These are phyloP conservation scores for Taenaris catops DNA, from an alignment of 2,888 invertebrate species.

Conservation along the genomic window DNA sequence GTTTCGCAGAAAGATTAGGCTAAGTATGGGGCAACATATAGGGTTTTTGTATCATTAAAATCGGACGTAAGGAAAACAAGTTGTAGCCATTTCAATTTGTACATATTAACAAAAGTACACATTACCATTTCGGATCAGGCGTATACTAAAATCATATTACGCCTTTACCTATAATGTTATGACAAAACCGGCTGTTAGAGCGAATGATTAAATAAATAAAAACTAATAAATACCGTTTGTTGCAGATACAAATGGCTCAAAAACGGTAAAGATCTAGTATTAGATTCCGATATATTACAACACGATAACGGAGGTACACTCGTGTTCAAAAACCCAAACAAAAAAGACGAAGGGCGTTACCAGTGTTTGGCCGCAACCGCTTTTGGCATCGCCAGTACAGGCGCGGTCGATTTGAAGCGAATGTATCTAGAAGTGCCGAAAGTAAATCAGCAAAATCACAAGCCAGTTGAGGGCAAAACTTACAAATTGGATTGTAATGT, in stretches of 20 bases:
- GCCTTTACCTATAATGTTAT: too few relatives aligned
- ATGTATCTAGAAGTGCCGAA: constrained; percentile 37
- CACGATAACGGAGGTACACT: constrained; percentile 44
- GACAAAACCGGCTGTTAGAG: too few relatives aligned
- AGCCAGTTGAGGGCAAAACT: constrained; percentile 47
- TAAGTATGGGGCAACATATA: too few relatives aligned
- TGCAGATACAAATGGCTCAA: constrained; percentile 53
- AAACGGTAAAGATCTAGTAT: constrained; percentile 38
- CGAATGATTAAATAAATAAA: too few relatives aligned
- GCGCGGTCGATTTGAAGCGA: constrained; percentile 36
- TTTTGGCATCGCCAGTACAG: constrained; percentile 43
- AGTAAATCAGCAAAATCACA: constrained; percentile 34
- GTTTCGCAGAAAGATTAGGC: too few relatives aligned
- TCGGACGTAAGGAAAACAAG: background rate
- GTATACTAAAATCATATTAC: too few relatives aligned
- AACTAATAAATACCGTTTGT: background rate
- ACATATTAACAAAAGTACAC: too few relatives aligned
- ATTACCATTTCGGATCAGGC: too few relatives aligned
- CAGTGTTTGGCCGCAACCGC: constrained; percentile 46
- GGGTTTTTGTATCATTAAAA: too few relatives aligned
- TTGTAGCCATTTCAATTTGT: too few relatives aligned
- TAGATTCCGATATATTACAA: constrained; percentile 30
- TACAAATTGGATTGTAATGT: constrained; percentile 49
- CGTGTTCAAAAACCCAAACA: constrained; percentile 41
- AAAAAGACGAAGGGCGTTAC: constrained; percentile 48